Evolutionary conservation across 2,888 invertebrate genomes (phyloP), one percentile per base, ranked within the genome.

Genomic region (Gastracanthus pulcherrimus): DNA sequence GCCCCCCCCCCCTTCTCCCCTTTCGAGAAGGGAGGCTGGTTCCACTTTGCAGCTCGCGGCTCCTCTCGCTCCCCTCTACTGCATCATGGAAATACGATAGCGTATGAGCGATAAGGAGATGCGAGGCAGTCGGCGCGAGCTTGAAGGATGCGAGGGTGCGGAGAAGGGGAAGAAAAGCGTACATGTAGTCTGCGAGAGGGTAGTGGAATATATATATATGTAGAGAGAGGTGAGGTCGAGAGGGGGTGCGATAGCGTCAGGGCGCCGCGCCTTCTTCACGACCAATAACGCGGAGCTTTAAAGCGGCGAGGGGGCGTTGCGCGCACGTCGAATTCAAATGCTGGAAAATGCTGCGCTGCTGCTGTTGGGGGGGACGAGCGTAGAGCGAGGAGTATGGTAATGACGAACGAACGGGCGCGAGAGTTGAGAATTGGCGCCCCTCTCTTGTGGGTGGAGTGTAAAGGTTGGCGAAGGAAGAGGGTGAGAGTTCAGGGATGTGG

Each of bases 1-100:
- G n/a, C n/a, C n/a, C n/a, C n/a, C n/a, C n/a, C n/a, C n/a, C n/a
- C n/a, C n/a, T n/a, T n/a, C n/a, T n/a, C 77, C 80, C 85, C 36
- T 34, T 34, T 31, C 26, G 29, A n/a, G 45, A 38, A 3, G 62
- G 11, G 41, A 85, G 85, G 86, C 83, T 77, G 66, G 29, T 11
- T 55, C 23, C 16, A n/a, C 55, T 2, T 23, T n/a, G n/a, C n/a
- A n/a, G n/a, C 19, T 26, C 55, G 5, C 13, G 4, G 11, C 36
- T n/a, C 26, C 66, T 66, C 31, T 16, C 7, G 19, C 64, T 19
- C n/a, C 51, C 3, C 36, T 84, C n/a, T n/a, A n/a, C n/a, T n/a
- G 86, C 85, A 85, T 85, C 88, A 90, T 89, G 89, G 88, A 89
- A 90, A 90, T 89, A 90, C 89, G 89, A 90, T 89, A 88, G 89